Evolutionary conservation across 2,888 invertebrate species (phyloP).

Genomic region (Caenorhabditis parvicauda): DNA sequence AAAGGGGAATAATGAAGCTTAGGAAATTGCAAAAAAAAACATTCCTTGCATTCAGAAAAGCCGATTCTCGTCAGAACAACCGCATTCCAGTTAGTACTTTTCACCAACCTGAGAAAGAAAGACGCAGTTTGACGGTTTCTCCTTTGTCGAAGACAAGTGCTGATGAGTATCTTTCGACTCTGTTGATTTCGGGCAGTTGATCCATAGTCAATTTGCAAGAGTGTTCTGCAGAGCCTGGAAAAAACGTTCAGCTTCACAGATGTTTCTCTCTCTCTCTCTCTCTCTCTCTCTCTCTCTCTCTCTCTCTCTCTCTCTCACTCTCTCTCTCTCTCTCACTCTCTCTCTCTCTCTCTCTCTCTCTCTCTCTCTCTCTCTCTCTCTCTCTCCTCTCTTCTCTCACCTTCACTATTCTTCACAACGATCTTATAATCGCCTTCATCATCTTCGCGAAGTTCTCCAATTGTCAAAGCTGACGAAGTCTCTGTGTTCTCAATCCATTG

Average conservation of each 20-base stretch:
- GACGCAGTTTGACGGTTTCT: conserved; percentile 46
- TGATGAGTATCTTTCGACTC: conserved; percentile 45
- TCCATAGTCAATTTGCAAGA: conserved; percentile 41
- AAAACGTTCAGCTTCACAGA: too few relatives aligned
- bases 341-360: conserved; percentile 63
- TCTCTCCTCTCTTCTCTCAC: conserved; percentile 63
- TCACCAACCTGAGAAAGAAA: conserved; percentile 44
- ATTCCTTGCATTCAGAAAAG: too few relatives aligned
- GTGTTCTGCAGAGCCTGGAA: conserved; percentile 30
- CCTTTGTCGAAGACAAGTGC: conserved; percentile 48
- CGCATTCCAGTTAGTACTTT: too few relatives aligned
- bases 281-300: too few relatives aligned
- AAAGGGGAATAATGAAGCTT: too few relatives aligned
- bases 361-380: conserved; percentile 47
- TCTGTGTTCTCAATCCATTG: conserved; percentile 44
- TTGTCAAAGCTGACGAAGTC: conserved; percentile 28
- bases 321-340: too few relatives aligned
- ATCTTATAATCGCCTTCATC: conserved; percentile 46
- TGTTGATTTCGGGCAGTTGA: conserved; percentile 42
- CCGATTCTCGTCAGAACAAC: too few relatives aligned
- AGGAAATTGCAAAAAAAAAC: too few relatives aligned
- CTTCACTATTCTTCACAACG: conserved; percentile 19
- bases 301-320: too few relatives aligned
- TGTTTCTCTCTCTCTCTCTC: too few relatives aligned
- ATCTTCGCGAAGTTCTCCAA: conserved; percentile 51